Evolutionary conservation across 2,888 invertebrate genomes (phyloP), one percentile per base, ranked within the genome.

Genomic region (Dasysyrphus tricinctus): DNA sequence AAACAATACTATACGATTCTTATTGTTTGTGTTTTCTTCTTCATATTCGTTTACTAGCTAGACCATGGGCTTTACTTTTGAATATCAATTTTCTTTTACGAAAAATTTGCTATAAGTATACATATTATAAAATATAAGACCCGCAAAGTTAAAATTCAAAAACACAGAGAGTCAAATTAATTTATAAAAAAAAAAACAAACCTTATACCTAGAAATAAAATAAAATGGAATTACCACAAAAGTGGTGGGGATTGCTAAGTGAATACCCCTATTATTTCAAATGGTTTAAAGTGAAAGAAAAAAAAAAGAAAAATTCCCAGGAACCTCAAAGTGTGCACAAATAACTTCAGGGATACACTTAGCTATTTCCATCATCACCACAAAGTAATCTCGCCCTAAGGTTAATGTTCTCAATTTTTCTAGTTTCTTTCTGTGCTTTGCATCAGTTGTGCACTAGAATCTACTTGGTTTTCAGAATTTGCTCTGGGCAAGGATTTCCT

Each of bases 391-490:
- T 57, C 34, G 49, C 72, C 77, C 11, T 37, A 61, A 59, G 82
- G 78, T 78, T 69, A 61, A 74, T 47, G 82, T 69, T 69, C 65
- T 74, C 59, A 54, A 61, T 73, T 67, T 77, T 49, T 11, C 37
- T 9, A 29, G 24, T 59, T 51, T 73, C 12, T 8, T 61, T 32
- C 6, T 19, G 8, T 37, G 19, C 39, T 47, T 65, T 65, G 47
- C 47, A 54, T 32, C 29, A 47, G 29, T 65, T 65, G 16, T 65
- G 65, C 47, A 16, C 47, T 47, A 65, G 65, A 65, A 65, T 47
- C 16, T 7, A 16, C 47, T 24, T 1, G 39, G 42, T 19, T 61
- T 61, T 44, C 7, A 6, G 32, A 29, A 32, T 47, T 47, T 5
- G n/a, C 47, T 47, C 16, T 32, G 9, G 44, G 44, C 47, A 47